Evolutionary conservation across 1,140 invertebrate genomes (phyloP).

Genomic region (Hydropsyche tenuis): DNA sequence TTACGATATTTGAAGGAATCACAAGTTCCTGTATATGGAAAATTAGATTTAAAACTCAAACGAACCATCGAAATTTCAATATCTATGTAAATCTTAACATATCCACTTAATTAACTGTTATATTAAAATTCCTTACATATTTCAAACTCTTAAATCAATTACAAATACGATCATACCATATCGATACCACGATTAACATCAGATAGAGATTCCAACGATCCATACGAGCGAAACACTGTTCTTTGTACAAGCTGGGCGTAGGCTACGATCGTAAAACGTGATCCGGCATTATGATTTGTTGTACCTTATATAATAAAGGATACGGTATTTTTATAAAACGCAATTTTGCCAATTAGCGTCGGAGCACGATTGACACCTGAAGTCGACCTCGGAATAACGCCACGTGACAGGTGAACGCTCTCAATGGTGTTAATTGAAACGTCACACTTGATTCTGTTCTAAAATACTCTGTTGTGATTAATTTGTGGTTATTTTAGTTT

Average conservation of each 20-base stretch:
- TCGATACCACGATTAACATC: conserved; percentile 18
- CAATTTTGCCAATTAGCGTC: conserved; percentile 41
- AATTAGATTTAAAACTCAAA: no score
- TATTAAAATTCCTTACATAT: background rate
- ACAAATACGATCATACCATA: background rate
- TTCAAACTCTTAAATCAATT: background rate
- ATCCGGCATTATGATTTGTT: conserved; percentile 18
- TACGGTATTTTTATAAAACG: background rate
- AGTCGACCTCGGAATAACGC: background rate
- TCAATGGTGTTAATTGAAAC: conserved; percentile 7
- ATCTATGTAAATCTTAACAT: no score
- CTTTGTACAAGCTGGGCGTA: background rate
- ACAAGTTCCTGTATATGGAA: no score
- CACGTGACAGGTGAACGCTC: conserved; percentile 38
- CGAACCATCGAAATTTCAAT: no score
- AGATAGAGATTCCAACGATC: conserved; percentile 31
- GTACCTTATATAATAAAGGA: background rate
- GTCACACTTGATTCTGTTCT: conserved; percentile 1
- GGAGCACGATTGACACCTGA: conserved; percentile 42
- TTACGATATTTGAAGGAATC: no score
- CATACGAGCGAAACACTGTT: background rate
- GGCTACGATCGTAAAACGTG: conserved; percentile 12
- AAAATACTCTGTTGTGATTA: no score
- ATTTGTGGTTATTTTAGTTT: no score
- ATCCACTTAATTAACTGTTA: no score